Conservation (phyloP, 2,113 vertebrate species). For the Podarcis muralis region DNA sequence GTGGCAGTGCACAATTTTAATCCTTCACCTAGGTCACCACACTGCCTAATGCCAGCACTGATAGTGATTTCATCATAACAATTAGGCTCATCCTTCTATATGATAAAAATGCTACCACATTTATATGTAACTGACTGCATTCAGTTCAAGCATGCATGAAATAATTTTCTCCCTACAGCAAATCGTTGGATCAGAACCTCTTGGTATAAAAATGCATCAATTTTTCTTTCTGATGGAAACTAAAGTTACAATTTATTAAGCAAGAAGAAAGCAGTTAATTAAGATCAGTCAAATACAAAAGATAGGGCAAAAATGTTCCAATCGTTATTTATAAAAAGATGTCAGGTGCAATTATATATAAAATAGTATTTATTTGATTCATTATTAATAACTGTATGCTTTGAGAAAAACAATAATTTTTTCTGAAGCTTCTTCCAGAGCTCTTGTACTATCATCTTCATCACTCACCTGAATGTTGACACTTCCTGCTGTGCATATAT, state of each 20-base stretch:
- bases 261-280: conserved; percentile 71
- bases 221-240: conserved; percentile 71
- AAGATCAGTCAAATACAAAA: conserved; percentile 65
- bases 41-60: background rate
- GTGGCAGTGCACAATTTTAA: background rate
- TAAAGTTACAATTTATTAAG: conserved; percentile 73
- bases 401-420: conserved; percentile 70
- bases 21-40: background rate
- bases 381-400: conserved; percentile 72
- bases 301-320: conserved; percentile 41
- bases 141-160: conserved; percentile 60
- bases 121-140: background rate
- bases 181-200: conserved; percentile 58
- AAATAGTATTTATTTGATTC: conserved; percentile 73
- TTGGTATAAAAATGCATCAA: conserved; percentile 58
- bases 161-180: conserved; percentile 54
- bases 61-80: background rate
- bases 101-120: background rate
- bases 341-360: conserved; percentile 32
- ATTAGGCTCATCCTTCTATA: background rate
- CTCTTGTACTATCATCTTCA: conserved; percentile 63
- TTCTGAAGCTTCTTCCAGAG: conserved; percentile 70
- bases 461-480: conserved; percentile 74
- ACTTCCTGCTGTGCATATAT: conserved; percentile 64
- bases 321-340: conserved; percentile 53